Conservation (phyloP, 1,140 invertebrate species). For the Drosophila ironensis region DNA sequence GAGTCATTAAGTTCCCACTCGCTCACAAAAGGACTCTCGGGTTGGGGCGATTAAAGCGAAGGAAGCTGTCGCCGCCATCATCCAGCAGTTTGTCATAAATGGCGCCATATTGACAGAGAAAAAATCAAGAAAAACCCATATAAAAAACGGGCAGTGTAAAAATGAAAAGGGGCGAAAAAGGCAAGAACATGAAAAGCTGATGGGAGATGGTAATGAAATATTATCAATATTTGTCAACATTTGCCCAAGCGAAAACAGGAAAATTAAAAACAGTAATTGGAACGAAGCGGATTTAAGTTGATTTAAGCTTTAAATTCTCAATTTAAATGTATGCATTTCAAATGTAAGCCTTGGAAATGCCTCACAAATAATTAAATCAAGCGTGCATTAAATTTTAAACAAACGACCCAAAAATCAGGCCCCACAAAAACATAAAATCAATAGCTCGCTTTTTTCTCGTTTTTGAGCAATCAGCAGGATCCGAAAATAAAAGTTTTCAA, state of each 20-base stretch:
- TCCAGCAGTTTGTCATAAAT: slow-evolving; percentile 66
- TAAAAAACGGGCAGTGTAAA: background rate
- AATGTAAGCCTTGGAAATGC: no score
- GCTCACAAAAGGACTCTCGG: background rate
- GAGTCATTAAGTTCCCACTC: slow-evolving; percentile 64
- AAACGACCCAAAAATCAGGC: background rate
- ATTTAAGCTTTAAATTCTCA: no score
- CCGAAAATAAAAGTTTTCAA: slow-evolving; percentile 8
- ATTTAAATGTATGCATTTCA: no score
- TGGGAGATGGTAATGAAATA: slow-evolving; percentile 30
- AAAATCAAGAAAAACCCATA: background rate
- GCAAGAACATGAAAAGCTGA: background rate
- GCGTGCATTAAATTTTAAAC: no score
- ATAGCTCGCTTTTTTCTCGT: slow-evolving; percentile 3
- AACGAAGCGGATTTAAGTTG: slow-evolving; percentile 10
- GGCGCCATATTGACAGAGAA: slow-evolving; percentile 67
- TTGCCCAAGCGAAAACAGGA: slow-evolving; percentile 6
- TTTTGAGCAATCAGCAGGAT: slow-evolving; percentile 1
- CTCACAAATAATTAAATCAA: no score
- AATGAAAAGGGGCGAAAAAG: background rate
- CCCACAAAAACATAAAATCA: slow-evolving; percentile 17
- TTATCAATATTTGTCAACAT: slow-evolving; percentile 43
- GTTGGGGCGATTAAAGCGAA: slow-evolving; percentile 46
- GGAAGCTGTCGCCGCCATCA: slow-evolving; percentile 52
- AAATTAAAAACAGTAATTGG: slow-evolving; percentile 7